phyloP scores from a whole-genome alignment of 2,888 invertebrate genomes.

The Hypercompe scribonia region DNA sequence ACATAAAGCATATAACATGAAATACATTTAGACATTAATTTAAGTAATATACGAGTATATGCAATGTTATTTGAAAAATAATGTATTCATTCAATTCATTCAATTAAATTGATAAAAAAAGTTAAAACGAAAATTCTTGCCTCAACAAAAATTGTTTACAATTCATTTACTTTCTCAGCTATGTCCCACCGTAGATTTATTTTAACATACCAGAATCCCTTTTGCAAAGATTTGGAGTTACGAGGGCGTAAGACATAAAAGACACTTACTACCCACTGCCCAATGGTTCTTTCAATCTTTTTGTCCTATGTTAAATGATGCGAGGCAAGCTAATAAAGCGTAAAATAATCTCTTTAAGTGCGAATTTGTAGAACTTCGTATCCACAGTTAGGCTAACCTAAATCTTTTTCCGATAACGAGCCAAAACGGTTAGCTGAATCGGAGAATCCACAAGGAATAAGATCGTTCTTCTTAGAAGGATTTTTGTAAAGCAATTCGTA shows the following conservation, averaged over 20 bases:
- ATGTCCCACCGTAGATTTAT: conserved; percentile 33
- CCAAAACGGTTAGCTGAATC: conserved; percentile 44
- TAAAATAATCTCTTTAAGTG: conserved; percentile 61
- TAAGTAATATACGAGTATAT: not conserved
- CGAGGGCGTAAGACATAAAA: conserved; percentile 37
- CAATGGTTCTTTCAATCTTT: conserved; percentile 38
- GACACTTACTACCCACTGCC: conserved; percentile 27
- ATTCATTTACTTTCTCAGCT: conserved; percentile 11
- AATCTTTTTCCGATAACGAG: conserved; percentile 63
- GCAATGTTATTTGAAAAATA: too few species aligned
- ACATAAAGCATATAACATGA: not conserved
- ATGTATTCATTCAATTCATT: not conserved
- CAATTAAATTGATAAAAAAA: not conserved
- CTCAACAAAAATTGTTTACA: too few species aligned
- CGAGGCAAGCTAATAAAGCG: conserved; percentile 48
- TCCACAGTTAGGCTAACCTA: conserved; percentile 49
- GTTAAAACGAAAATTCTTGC: not conserved
- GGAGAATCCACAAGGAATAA: conserved; percentile 36
- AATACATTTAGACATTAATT: not conserved
- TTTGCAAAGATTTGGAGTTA: conserved; percentile 21
- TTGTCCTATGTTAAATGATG: conserved; percentile 51
- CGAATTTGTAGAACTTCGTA: conserved; percentile 60
- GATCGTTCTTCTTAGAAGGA: conserved; percentile 13
- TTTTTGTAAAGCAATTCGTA: conserved; percentile 29
- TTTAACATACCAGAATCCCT: conserved; percentile 13